A percentile compares a stretch with the other conserved stretches of the same genome.
phyloP scores from a whole-genome alignment of 2,797 vertebrate genomes.

The Characodon lateralis region DNA sequence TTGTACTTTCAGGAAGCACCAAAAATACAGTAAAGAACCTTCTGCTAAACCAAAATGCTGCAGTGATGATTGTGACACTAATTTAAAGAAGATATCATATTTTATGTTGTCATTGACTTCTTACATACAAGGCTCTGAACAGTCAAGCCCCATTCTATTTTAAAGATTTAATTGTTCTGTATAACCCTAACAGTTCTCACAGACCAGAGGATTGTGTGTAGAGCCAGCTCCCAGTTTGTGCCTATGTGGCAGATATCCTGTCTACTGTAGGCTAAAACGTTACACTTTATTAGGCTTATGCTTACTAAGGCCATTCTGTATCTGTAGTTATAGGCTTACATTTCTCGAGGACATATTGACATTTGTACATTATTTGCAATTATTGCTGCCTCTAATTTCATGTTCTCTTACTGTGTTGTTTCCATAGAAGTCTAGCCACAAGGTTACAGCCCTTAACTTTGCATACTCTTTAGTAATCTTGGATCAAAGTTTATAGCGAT shows the following conservation, averaged over 20 bases:
- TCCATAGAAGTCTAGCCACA: not conserved
- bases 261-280: not conserved
- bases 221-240: no score
- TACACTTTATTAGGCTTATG: not conserved
- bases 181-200: not conserved
- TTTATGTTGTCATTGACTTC: not conserved
- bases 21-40: no score
- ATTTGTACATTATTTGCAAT: not conserved
- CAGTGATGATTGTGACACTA: not conserved
- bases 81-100: not conserved
- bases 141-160: not conserved
- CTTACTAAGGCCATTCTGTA: not conserved
- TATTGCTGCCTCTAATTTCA: not conserved
- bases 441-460: not conserved
- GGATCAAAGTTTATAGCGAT: not conserved
- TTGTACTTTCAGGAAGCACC: no score
- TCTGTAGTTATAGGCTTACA: not conserved
- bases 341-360: no score
- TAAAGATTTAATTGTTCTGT: not conserved
- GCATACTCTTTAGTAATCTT: no score
- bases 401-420: not conserved
- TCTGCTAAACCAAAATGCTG: no score
- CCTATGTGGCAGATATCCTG: no score
- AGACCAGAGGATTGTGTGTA: no score
- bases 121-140: not conserved